These are phyloP conservation scores for Pleuronectes platessa DNA, from an alignment of 2,113 vertebrate genomes.

Conservation along the genomic window DNA sequence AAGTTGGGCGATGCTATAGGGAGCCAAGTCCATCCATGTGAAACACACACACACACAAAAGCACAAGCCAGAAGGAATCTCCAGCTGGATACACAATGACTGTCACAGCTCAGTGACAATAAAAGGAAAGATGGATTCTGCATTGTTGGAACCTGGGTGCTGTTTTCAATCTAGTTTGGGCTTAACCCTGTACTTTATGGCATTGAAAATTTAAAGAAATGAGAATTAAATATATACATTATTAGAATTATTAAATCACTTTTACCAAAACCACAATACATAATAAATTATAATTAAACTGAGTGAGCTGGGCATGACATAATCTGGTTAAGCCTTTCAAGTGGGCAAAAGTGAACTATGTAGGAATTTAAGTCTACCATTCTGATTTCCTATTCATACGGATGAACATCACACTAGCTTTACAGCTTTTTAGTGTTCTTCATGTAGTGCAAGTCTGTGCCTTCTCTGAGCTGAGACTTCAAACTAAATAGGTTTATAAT, in stretches of 20 bases:
- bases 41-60: neutral
- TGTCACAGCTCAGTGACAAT: slow-evolving; percentile 43
- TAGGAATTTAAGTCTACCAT: slow-evolving; percentile 41
- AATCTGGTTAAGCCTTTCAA: slow-evolving; percentile 54
- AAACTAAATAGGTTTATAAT: neutral
- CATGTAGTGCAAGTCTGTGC: neutral
- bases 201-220: slow-evolving; percentile 11
- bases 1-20: slow-evolving; percentile 56
- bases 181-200: neutral
- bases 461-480: neutral
- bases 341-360: slow-evolving; percentile 45
- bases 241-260: slow-evolving; percentile 33
- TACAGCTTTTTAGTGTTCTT: slow-evolving; percentile 23
- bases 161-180: slow-evolving; percentile 1
- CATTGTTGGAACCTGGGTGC: slow-evolving; percentile 45
- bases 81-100: slow-evolving; percentile 50
- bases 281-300: slow-evolving; percentile 11
- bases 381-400: slow-evolving; percentile 16
- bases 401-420: slow-evolving; percentile 14
- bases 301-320: slow-evolving; percentile 33
- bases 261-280: slow-evolving; percentile 8
- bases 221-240: slow-evolving; percentile 14
- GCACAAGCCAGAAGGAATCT: slow-evolving; percentile 68
- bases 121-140: slow-evolving; percentile 51
- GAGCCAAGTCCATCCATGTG: slow-evolving; percentile 8